Evolutionary conservation across 2,797 vertebrate genomes (phyloP), one percentile per base, ranked within the genome.

Genomic region (Takifugu rubripes): DNA sequence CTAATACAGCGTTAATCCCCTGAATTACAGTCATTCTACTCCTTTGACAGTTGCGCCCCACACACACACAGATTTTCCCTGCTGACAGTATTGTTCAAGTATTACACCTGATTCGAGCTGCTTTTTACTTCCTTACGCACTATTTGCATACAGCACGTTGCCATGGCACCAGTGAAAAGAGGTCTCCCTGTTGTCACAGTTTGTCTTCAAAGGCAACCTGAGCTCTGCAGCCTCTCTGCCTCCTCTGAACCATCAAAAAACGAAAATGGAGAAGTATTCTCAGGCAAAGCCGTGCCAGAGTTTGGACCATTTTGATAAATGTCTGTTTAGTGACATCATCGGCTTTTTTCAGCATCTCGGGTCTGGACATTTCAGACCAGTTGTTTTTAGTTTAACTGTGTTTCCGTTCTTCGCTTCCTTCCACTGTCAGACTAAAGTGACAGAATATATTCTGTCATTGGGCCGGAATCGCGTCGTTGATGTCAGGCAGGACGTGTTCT

Each of bases 101-200:
- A 62, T 75, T 64, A 66, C 62, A 69, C 74, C 73, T 77, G 56
- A 68, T 58, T 75, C 46, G 31, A 25, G 21, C 55, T 54, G 33
- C 42, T 65, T 73, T 74, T 49, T 56, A 49, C 29, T 54, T 58
- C 61, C 40, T 52, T 64, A 46, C 57, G 25, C n/a, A 49, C 56
- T 69, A 47, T 66, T 71, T 44, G 49, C 36, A 40, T 40, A 14
- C 12, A 75, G 27, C 64, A 29, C 31, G 83, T 85, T 85, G 79
- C 79, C 79, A 88, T 85, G 81, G 81, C 64, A 72, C 69, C 79
- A 46, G 42, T 57, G 61, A 70, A 69, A 77, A 74, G 60, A 74
- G 61, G 68, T 79, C 52, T 64, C 29, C 53, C 54, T 49, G 52
- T 75, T 75, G 72, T 77, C 72, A 64, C 71, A 59, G 74, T 77